A percentile compares a stretch with the other conserved stretches of the same genome.
These are phyloP conservation scores for Gadopsis bispinosus DNA, from an alignment of 2,797 vertebrate species.

Conservation along the genomic window DNA sequence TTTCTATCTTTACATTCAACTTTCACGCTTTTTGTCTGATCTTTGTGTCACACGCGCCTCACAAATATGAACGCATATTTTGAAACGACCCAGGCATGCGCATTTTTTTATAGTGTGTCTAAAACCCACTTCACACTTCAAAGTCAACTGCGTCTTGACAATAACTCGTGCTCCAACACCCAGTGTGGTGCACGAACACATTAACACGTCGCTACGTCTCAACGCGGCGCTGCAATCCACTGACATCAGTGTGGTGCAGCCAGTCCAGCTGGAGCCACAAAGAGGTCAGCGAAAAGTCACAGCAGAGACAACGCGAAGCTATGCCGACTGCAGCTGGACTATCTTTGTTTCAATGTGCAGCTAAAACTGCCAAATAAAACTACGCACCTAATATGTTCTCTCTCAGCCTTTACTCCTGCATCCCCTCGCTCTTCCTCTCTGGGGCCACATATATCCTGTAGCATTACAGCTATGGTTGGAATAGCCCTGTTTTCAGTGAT, in stretches of 20 bases:
- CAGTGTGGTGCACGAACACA: not conserved
- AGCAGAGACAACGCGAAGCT: not conserved
- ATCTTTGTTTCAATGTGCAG: constrained; percentile 16
- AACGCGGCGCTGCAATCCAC: not conserved
- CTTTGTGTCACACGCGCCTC: not conserved
- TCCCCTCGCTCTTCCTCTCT: constrained; percentile 49
- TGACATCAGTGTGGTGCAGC: constrained; percentile 25
- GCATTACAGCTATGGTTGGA: constrained; percentile 46
- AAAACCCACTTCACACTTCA: not conserved
- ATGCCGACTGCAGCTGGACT: constrained; percentile 50
- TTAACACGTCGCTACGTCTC: not conserved
- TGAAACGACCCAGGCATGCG: not conserved
- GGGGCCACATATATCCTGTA: constrained; percentile 61
- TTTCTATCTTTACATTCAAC: too few species aligned
- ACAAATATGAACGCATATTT: not conserved
- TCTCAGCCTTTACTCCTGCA: constrained; percentile 17
- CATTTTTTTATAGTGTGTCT: not conserved
- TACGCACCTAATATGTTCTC: constrained; percentile 43
- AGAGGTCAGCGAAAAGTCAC: constrained; percentile 37
- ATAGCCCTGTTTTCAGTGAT: constrained; percentile 54
- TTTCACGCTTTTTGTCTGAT: too few species aligned
- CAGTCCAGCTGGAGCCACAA: constrained; percentile 47
- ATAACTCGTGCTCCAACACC: not conserved
- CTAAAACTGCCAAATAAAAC: constrained; percentile 60
- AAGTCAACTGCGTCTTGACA: not conserved